Base-by-base conservation (phyloP, 2,113 vertebrate genomes). In the Sinocyclocheilus grahami region DNA sequence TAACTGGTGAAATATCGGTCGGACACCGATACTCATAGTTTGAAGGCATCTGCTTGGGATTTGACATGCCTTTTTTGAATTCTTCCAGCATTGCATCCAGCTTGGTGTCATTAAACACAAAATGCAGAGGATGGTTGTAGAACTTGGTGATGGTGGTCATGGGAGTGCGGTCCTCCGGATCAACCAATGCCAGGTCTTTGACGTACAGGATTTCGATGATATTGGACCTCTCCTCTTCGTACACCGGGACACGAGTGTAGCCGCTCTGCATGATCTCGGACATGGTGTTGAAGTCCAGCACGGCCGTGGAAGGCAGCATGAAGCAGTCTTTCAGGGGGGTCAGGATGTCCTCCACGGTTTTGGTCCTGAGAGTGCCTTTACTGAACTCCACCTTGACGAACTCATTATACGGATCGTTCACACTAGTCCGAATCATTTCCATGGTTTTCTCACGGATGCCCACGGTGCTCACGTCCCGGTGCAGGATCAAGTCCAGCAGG, bases 201-300 rank as follows among this genome's bases (percentile, higher is more conserved):
- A 97, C 95, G 0, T 96, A 97, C 0, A 97, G 94, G 89, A 97
- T 97, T 76, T 98, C 97, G 83, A 98, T 95, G 0, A 97, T 96
- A 92, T 98, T 97, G 87, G 96, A 96, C 86, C 95, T 95, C 92
- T 98, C 97, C 51, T 97, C 97, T 86, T 98, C 97, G 2, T 97
- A 98, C 20, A 98, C 95, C 0, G 97, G 97, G 24, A 98, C 96
- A 4, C 96, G 95, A 0, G 96, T 97, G 94, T 98, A 96, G 3
- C 97, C 96, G 55, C 97, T 96, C 95, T 97, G 97, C 97, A 98
- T 98, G 93, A 98, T 96, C 86, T 95, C 95, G 0, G 97, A 97
- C 96, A 98, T 95, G 89, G 96, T 97, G 90, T 92, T 92, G 89
- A 98, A 98, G 91, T 98, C 97, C 87, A 98, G 94, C 51, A 96